Percentiles rank a stretch among this genome's conserved stretches.
phyloP scores from a whole-genome alignment of 1,140 invertebrate genomes.

The Penaeus indicus region DNA sequence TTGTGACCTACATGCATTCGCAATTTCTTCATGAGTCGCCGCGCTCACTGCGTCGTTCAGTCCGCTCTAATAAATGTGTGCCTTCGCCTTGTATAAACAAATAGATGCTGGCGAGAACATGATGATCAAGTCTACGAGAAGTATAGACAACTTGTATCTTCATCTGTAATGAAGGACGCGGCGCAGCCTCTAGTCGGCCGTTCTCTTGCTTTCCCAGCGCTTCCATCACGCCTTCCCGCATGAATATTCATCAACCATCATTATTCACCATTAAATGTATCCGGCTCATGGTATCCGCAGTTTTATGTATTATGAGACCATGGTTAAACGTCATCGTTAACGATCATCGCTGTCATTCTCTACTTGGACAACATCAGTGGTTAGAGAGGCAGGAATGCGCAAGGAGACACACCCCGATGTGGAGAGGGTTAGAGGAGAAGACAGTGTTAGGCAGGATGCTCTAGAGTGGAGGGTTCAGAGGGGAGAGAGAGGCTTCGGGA shows the following conservation, averaged over 20 bases:
- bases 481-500: background rate
- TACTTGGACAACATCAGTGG: too few relatives aligned
- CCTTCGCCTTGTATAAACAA: too few relatives aligned
- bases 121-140: too few relatives aligned
- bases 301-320: conserved; percentile 50
- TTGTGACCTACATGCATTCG: too few relatives aligned
- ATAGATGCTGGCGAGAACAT: too few relatives aligned
- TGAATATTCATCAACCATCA: conserved; percentile 55
- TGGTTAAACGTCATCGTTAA: background rate
- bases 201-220: background rate
- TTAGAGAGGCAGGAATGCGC: too few relatives aligned
- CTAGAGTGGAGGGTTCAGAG: background rate
- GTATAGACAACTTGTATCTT: too few relatives aligned
- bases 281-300: conserved; percentile 40
- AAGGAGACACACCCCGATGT: too few relatives aligned
- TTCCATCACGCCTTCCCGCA: conserved; percentile 50
- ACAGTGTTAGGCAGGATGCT: conserved; percentile 11
- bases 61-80: too few relatives aligned
- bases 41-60: too few relatives aligned
- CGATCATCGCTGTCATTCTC: too few relatives aligned
- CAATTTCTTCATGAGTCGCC: too few relatives aligned
- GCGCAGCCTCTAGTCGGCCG: background rate
- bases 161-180: background rate
- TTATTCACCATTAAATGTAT: conserved; percentile 55
- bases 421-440: conserved; percentile 12